These are phyloP conservation scores for Cisticola juncidis DNA, from an alignment of 2,113 vertebrate genomes.

Conservation along the genomic window DNA sequence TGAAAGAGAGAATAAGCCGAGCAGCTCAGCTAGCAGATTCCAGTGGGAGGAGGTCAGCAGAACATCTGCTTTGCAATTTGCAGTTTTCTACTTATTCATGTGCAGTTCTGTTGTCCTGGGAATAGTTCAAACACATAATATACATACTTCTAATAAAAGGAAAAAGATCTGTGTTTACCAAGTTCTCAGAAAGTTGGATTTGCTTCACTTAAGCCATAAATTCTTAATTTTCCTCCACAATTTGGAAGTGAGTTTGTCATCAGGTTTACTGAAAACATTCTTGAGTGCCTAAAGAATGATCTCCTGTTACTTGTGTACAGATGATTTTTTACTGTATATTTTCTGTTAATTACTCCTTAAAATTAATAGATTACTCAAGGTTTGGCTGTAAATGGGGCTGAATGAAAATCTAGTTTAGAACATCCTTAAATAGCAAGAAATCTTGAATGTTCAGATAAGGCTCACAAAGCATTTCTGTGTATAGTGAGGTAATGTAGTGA, in stretches of 20 bases:
- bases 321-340: neutral
- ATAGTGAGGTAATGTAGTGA: neutral
- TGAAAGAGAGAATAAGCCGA: conserved; percentile 5
- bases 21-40: neutral
- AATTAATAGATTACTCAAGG: neutral
- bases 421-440: neutral
- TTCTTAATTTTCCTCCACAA: neutral
- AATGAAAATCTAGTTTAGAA: neutral
- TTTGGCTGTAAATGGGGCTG: neutral
- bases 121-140: neutral
- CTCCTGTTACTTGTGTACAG: neutral
- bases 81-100: conserved; percentile 31
- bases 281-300: neutral
- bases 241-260: neutral
- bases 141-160: neutral
- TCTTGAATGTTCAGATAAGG: neutral
- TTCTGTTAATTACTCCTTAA: neutral
- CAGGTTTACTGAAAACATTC: neutral
- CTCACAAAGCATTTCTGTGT: neutral
- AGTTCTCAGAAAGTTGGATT: conserved; percentile 17
- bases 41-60: neutral
- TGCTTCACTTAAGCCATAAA: neutral
- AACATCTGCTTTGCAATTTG: conserved; percentile 21
- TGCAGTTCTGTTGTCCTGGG: neutral
- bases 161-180: neutral